Base-by-base conservation (phyloP, 2,797 vertebrate species). In the Clarias fuscus region DNA sequence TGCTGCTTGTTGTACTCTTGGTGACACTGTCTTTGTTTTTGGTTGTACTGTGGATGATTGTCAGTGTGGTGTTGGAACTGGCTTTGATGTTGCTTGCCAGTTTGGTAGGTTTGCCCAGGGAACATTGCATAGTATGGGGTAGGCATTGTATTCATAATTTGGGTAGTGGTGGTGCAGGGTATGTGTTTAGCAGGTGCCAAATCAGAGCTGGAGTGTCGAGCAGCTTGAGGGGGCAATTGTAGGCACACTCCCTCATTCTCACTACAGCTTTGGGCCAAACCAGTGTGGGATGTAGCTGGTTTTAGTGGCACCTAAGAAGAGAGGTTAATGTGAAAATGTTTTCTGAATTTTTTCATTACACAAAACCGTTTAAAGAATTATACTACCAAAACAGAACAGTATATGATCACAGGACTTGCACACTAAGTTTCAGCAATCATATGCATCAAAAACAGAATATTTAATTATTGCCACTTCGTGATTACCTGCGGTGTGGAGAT, bases 101-200 rank as follows among this genome's bases (percentile, higher is more conserved):
- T 82, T 40, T 90, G 91, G 84, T 90, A 90, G n/a, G 87, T 87
- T 56, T 90, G 95, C 15, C 95, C 95, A 0, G 95, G 96, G 53
- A 96, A 91, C 78, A 96, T 92, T 86, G 95, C 92, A 91, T 95
- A 96, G 93, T 96, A 96, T 0, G 95, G 94, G 0, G 93, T 93
- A 1, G 94, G 91, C 65, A 94, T 81, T 58, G 94, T 92, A 33
- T 93, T 94, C 33, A 96, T 95, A 86, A 95, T 97, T 88, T 95
- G 95, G 0, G 95, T 96, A 40, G 96, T 96, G 15, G 91, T 91
- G 90, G 92, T 37, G 37, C 37, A 95, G 48, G 95, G 93, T 37
- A 88, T 82, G 8, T 88, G 90, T 86, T 94, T 95, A 64, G 80
- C 91, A 84, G 94, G 92, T 14, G 87, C 89, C 17, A 96, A 88